Evolutionary conservation across 2,797 vertebrate species (phyloP).

Genomic region (Vipera ursinii): DNA sequence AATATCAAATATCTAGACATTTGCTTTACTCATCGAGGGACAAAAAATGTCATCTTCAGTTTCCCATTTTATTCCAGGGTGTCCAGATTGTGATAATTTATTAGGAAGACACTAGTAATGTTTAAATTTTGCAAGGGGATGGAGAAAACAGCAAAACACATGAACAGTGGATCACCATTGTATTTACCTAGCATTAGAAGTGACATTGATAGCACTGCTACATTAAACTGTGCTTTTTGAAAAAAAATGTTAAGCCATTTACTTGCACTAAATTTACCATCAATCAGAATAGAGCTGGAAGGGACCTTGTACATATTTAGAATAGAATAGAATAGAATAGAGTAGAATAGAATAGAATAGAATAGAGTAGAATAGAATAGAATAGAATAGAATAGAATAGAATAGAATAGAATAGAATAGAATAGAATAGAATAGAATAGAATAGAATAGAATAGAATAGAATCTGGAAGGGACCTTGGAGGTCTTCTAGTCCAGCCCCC

Average conservation of each 20-base stretch:
- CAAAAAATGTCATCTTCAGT: background rate
- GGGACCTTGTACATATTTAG: too few relatives aligned
- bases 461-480: too few relatives aligned
- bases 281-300: background rate
- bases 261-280: constrained; percentile 10
- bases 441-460: too few relatives aligned
- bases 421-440: too few relatives aligned
- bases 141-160: background rate
- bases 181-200: constrained; percentile 2
- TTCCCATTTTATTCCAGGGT: background rate
- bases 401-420: too few relatives aligned
- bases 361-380: too few relatives aligned
- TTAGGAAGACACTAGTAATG: background rate
- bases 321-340: too few relatives aligned
- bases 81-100: background rate
- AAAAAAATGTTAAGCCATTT: constrained; percentile 28
- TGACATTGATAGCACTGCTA: background rate
- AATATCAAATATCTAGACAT: background rate
- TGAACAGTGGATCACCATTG: background rate
- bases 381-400: too few relatives aligned
- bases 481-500: too few relatives aligned
- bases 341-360: too few relatives aligned
- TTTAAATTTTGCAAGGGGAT: background rate
- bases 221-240: background rate
- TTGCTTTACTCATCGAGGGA: background rate